These are phyloP conservation scores for Diprion similis DNA, from an alignment of 1,140 invertebrate species.

Conservation along the genomic window DNA sequence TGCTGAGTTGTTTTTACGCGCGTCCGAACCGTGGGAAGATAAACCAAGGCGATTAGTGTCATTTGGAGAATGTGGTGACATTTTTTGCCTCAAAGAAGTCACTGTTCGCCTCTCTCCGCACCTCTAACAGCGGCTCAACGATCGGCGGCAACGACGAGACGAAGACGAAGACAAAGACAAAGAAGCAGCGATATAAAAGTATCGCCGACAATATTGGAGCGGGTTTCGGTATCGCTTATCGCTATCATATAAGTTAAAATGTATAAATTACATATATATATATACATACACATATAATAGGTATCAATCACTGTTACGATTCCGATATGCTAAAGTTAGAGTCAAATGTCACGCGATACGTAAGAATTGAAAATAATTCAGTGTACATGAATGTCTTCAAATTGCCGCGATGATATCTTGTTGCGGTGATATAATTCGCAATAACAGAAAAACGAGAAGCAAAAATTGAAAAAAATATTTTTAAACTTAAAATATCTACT, in stretches of 20 bases:
- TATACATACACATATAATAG: too few relatives aligned
- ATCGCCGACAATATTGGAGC: too few relatives aligned
- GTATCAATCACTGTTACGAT: too few relatives aligned
- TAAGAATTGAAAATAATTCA: neutral
- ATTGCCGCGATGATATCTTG: neutral
- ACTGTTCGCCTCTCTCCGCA: neutral
- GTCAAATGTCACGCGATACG: neutral
- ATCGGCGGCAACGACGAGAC: too few relatives aligned
- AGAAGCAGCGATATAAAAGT: too few relatives aligned
- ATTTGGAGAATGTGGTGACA: constrained; percentile 55
- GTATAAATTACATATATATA: too few relatives aligned
- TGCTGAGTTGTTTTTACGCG: constrained; percentile 42
- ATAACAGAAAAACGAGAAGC: neutral
- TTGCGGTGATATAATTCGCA: neutral
- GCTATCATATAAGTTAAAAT: too few relatives aligned
- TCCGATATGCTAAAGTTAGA: neutral
- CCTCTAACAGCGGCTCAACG: too few relatives aligned
- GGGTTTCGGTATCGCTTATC: too few relatives aligned
- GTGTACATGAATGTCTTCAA: neutral
- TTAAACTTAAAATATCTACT: too few relatives aligned
- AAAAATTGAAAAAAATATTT: too few relatives aligned
- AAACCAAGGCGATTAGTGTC: constrained; percentile 62
- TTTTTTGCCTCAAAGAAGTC: constrained; percentile 36
- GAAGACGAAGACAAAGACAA: too few relatives aligned
- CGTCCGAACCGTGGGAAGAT: constrained; percentile 58